These are phyloP conservation scores for Clepsis dumicolana DNA, from an alignment of 2,888 invertebrate species.

Conservation along the genomic window DNA sequence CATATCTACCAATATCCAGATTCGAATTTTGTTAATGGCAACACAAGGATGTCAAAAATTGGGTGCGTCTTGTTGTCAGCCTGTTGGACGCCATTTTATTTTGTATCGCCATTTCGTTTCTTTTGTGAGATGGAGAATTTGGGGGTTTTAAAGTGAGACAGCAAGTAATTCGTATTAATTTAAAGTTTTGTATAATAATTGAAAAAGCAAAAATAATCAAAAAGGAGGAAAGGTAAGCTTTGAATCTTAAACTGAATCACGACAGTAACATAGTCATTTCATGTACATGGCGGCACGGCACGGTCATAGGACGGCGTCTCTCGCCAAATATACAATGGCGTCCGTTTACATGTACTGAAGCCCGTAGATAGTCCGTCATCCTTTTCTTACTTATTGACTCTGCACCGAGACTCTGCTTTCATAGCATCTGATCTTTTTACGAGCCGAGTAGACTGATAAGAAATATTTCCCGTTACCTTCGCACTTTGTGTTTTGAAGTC, in stretches of 20 bases:
- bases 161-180: conserved; percentile 67
- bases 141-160: conserved; percentile 81
- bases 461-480: conserved; percentile 84
- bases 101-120: conserved; percentile 86
- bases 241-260: conserved; percentile 16
- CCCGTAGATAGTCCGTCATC: conserved; percentile 84
- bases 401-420: conserved; percentile 80
- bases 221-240: conserved; percentile 46
- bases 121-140: conserved; percentile 83
- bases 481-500: conserved; percentile 79
- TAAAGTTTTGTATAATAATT: conserved; percentile 46
- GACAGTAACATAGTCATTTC: conserved; percentile 37
- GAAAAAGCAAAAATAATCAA: conserved; percentile 40
- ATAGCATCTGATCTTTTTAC: conserved; percentile 83
- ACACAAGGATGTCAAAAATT: conserved; percentile 38
- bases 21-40: conserved; percentile 32
- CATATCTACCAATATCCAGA: conserved; percentile 3
- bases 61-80: conserved; percentile 39
- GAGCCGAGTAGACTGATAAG: conserved; percentile 83
- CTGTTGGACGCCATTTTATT: conserved; percentile 76
- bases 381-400: conserved; percentile 85
- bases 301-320: conserved; percentile 57
- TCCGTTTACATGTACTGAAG: conserved; percentile 71
- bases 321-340: conserved; percentile 75
- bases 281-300: conserved; percentile 58